Percentiles rank a stretch among this genome's conserved stretches.
Evolutionary conservation across 2,113 vertebrate species (phyloP).

Genomic region (Dipodomys spectabilis): DNA sequence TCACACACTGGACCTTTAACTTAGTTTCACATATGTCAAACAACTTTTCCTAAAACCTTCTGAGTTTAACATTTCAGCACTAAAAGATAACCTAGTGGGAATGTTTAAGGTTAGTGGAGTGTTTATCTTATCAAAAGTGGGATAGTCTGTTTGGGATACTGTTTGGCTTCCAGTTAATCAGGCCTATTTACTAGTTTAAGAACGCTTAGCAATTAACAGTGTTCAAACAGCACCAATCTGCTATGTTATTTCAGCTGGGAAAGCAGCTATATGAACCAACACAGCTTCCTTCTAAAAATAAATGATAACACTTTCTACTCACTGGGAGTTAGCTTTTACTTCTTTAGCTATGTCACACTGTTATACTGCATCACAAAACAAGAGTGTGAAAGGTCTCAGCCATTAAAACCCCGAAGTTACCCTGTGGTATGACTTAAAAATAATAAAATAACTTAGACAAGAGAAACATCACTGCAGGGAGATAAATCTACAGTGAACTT

Average conservation of each 20-base stretch:
- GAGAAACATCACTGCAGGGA: slow-evolving; percentile 63
- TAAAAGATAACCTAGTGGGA: slow-evolving; percentile 48
- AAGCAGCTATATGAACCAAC: slow-evolving; percentile 60
- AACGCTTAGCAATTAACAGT: slow-evolving; percentile 76
- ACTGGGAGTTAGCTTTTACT: slow-evolving; percentile 52
- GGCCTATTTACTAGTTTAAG: slow-evolving; percentile 72
- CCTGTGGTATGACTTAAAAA: slow-evolving; percentile 16
- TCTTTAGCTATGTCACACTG: slow-evolving; percentile 33
- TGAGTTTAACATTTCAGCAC: slow-evolving; percentile 48
- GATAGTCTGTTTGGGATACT: slow-evolving; percentile 70
- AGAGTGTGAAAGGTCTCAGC: slow-evolving; percentile 20
- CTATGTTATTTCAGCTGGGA: slow-evolving; percentile 78
- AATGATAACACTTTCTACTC: slow-evolving; percentile 47
- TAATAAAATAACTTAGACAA: slow-evolving; percentile 64
- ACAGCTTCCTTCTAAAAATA: slow-evolving; percentile 57
- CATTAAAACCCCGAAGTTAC: slow-evolving; percentile 52
- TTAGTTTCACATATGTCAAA: slow-evolving; percentile 36
- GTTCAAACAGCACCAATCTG: slow-evolving; percentile 79
- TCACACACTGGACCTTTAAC: slow-evolving; percentile 37
- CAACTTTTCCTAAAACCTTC: slow-evolving; percentile 27
- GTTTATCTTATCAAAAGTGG: slow-evolving; percentile 77
- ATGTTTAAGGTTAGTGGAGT: slow-evolving; percentile 57
- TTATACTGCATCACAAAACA: slow-evolving; percentile 7
- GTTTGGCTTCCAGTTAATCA: slow-evolving; percentile 74
- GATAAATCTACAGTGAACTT: slow-evolving; percentile 63